phyloP scores from a whole-genome alignment of 2,888 invertebrate genomes.

The Campoplex nolae region DNA sequence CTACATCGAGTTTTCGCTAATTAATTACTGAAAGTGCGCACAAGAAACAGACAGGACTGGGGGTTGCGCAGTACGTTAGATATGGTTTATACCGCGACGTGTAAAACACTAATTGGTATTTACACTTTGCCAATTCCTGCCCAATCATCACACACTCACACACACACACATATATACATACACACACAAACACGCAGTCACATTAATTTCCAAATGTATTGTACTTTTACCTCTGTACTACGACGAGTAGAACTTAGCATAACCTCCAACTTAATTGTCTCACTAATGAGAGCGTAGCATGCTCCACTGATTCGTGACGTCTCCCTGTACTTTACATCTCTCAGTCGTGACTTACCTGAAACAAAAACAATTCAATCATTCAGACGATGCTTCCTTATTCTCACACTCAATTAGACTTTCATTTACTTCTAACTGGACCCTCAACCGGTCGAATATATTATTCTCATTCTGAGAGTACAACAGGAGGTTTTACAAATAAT shows the following conservation, averaged over 20 bases:
- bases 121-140: conserved; percentile 66
- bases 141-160: conserved; percentile 42
- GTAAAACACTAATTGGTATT: conserved; percentile 70
- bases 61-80: conserved; percentile 11
- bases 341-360: conserved; percentile 67
- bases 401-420: background rate
- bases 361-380: conserved; percentile 43
- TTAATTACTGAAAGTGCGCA: conserved; percentile 77
- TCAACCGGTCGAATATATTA: background rate
- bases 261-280: conserved; percentile 36
- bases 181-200: background rate
- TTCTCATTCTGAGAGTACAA: background rate
- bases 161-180: background rate
- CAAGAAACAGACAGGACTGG: conserved; percentile 34
- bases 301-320: conserved; percentile 8
- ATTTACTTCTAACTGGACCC: background rate
- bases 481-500: background rate
- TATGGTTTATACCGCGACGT: conserved; percentile 34
- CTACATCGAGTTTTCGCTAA: conserved; percentile 77
- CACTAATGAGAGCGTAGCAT: conserved; percentile 40
- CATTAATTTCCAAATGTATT: background rate
- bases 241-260: background rate
- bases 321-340: conserved; percentile 9
- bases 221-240: conserved; percentile 22
- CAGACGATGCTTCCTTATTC: background rate